phyloP scores from a whole-genome alignment of 2,888 invertebrate species.

The Brachylomia viminalis region DNA sequence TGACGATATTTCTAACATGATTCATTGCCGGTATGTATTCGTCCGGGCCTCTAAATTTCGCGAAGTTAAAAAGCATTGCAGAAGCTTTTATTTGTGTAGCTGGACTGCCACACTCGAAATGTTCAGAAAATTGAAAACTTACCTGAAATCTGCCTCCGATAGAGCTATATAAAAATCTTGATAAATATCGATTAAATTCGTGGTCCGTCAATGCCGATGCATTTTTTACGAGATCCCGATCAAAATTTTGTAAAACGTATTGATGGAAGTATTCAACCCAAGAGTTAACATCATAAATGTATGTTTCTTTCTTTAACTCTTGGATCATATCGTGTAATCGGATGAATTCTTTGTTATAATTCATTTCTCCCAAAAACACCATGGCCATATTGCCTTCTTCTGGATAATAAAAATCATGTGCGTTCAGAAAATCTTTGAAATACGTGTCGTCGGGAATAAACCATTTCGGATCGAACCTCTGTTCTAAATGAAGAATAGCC shows the following conservation, averaged over 20 bases:
- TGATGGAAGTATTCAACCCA: constrained; percentile 93
- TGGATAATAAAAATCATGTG: constrained; percentile 92
- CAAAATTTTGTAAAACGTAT: constrained; percentile 91
- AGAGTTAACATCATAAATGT: constrained; percentile 89
- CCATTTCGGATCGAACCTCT: constrained; percentile 95
- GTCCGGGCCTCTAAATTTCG: constrained; percentile 90
- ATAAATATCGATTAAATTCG: constrained; percentile 91
- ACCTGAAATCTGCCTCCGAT: constrained; percentile 92
- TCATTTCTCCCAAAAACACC: constrained; percentile 92
- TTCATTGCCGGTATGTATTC: constrained; percentile 95
- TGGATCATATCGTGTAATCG: constrained; percentile 90
- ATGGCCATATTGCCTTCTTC: constrained; percentile 91
- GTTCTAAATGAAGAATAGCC: constrained; percentile 92
- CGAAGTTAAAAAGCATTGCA: constrained; percentile 92
- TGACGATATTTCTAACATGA: constrained; percentile 89
- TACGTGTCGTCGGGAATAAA: constrained; percentile 94
- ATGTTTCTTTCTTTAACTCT: constrained; percentile 87
- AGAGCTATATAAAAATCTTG: constrained; percentile 93
- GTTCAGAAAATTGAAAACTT: constrained; percentile 92
- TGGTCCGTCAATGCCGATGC: constrained; percentile 84
- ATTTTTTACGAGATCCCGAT: constrained; percentile 86
- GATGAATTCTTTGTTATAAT: constrained; percentile 91
- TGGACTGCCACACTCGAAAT: constrained; percentile 91
- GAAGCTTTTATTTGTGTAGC: constrained; percentile 91
- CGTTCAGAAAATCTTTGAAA: constrained; percentile 90